A percentile compares a stretch with the other conserved stretches of the same genome.
Evolutionary conservation across 2,888 invertebrate species (phyloP).

Genomic region (Prosapia bicincta): DNA sequence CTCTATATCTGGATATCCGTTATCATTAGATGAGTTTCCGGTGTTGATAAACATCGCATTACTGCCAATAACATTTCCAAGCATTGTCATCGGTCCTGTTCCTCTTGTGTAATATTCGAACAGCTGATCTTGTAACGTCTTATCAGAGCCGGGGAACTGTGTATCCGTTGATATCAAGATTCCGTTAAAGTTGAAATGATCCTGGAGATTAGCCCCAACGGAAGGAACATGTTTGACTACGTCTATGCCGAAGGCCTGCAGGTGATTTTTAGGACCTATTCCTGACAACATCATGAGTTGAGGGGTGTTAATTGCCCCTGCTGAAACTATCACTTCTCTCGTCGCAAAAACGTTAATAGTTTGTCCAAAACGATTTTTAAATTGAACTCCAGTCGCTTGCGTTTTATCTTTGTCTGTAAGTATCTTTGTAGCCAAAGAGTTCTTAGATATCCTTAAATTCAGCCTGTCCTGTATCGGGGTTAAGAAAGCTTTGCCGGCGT

Average conservation of each 20-base stretch:
- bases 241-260: constrained; percentile 51
- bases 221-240: constrained; percentile 52
- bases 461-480: constrained; percentile 34
- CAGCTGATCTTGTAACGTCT: constrained; percentile 41
- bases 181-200: constrained; percentile 29
- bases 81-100: constrained; percentile 44
- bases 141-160: constrained; percentile 38
- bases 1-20: constrained; percentile 41
- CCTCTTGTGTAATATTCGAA: constrained; percentile 33
- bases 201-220: constrained; percentile 59
- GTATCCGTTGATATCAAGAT: constrained; percentile 25
- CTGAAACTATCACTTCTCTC: constrained; percentile 68
- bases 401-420: constrained; percentile 51
- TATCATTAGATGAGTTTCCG: background rate
- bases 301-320: constrained; percentile 74
- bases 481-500: constrained; percentile 35
- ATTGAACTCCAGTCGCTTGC: constrained; percentile 55
- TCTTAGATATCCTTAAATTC: constrained; percentile 57
- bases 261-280: constrained; percentile 58
- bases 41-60: constrained; percentile 46
- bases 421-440: constrained; percentile 54
- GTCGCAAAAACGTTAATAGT: constrained; percentile 52
- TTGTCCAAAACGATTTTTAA: constrained; percentile 48
- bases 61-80: constrained; percentile 46
- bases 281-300: constrained; percentile 82